A percentile compares a stretch with the other conserved stretches of the same genome.
phyloP scores from a whole-genome alignment of 2,797 vertebrate species.

The Cirrhinus molitorella region DNA sequence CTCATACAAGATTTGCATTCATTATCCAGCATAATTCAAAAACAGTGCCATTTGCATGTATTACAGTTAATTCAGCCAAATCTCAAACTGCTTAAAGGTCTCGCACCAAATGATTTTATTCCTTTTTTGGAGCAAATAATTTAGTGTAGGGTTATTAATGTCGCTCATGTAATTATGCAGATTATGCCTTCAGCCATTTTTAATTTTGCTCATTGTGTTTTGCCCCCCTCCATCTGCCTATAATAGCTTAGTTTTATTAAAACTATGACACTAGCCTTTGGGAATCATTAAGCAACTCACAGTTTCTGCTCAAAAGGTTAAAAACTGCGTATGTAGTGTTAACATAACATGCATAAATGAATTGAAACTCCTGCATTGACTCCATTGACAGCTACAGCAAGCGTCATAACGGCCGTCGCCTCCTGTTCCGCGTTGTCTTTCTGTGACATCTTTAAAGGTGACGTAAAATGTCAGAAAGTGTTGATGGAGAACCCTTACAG shows the following conservation, averaged over 20 bases:
- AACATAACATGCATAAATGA: too few relatives aligned
- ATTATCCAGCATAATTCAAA: conserved; percentile 14
- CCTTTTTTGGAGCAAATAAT: conserved; percentile 57
- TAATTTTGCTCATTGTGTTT: conserved; percentile 47
- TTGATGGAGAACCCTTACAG: conserved; percentile 46
- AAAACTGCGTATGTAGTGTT: neutral
- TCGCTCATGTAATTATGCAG: conserved; percentile 39
- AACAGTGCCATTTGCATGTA: conserved; percentile 3
- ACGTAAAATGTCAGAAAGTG: conserved; percentile 66
- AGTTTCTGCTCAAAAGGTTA: neutral
- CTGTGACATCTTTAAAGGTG: conserved; percentile 33
- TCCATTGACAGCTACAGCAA: neutral
- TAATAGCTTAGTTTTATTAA: conserved; percentile 48
- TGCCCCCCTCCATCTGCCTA: conserved; percentile 21
- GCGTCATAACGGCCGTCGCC: neutral
- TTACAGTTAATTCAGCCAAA: conserved; percentile 14
- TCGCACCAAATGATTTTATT: conserved; percentile 29
- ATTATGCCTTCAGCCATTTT: conserved; percentile 45
- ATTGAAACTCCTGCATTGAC: too few relatives aligned
- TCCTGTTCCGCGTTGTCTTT: neutral
- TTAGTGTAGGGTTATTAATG: conserved; percentile 56
- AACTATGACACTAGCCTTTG: conserved; percentile 44
- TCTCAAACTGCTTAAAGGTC: conserved; percentile 41
- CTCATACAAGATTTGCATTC: neutral
- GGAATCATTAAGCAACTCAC: conserved; percentile 23